Evolutionary conservation across 2,888 invertebrate species (phyloP).

Genomic region (Watsonalla binaria): DNA sequence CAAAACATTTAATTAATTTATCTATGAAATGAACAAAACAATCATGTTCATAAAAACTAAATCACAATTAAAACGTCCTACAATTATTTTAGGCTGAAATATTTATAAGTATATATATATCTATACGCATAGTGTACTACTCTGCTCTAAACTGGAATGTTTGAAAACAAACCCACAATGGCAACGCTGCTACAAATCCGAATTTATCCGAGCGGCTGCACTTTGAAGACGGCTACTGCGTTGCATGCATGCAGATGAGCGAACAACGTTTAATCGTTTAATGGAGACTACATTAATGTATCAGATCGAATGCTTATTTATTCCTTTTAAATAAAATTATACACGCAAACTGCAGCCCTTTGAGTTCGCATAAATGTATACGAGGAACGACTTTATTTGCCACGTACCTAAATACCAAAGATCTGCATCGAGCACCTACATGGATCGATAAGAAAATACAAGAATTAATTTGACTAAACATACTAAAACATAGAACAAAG

Average conservation of each 20-base stretch:
- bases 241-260: conserved; percentile 67
- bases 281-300: conserved; percentile 67
- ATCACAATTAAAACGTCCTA: too few species aligned
- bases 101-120: too few species aligned
- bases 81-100: too few species aligned
- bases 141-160: conserved; percentile 29
- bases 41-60: too few species aligned
- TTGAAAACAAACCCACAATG: conserved; percentile 29
- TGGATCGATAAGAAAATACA: conserved; percentile 27
- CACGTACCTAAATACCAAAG: conserved; percentile 16
- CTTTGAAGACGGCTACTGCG: conserved; percentile 59
- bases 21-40: too few species aligned
- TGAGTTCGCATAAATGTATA: neutral
- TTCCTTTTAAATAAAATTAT: conserved; percentile 35
- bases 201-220: conserved; percentile 61
- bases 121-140: neutral
- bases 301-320: conserved; percentile 58
- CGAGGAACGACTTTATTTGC: conserved; percentile 12
- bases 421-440: conserved; percentile 23
- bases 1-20: too few species aligned
- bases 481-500: conserved; percentile 35
- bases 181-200: conserved; percentile 44
- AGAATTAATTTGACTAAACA: conserved; percentile 28
- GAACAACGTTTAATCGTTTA: conserved; percentile 68
- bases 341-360: conserved; percentile 10